phyloP scores from a whole-genome alignment of 2,888 invertebrate genomes.

The Cistogaster globosa region DNA sequence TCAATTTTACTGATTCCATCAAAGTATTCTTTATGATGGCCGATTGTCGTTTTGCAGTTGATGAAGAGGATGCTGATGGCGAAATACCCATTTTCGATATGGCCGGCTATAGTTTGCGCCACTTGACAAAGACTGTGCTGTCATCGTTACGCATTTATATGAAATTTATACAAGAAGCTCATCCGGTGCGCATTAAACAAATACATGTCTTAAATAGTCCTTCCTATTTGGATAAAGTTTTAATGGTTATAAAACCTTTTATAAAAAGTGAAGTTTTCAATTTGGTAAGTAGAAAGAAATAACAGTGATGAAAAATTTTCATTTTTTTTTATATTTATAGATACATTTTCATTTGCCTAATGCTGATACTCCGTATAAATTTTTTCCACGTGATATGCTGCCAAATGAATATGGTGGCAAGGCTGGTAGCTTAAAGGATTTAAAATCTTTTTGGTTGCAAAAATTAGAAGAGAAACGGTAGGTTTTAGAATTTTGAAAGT shows the following conservation, averaged over 20 bases:
- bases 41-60: conserved; percentile 85
- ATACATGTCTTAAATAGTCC: conserved; percentile 88
- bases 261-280: conserved; percentile 87
- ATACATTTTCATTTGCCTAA: conserved; percentile 88
- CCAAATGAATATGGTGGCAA: conserved; percentile 89
- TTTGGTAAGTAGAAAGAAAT: conserved; percentile 83
- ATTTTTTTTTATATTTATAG: conserved; percentile 78
- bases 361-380: conserved; percentile 86
- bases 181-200: conserved; percentile 87
- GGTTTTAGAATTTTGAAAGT: conserved; percentile 55
- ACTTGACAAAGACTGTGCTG: conserved; percentile 86
- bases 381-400: conserved; percentile 86
- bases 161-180: conserved; percentile 89
- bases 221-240: conserved; percentile 86
- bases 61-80: conserved; percentile 85
- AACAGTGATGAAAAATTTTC: no score
- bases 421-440: conserved; percentile 85
- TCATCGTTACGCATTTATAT: conserved; percentile 87
- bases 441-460: conserved; percentile 86
- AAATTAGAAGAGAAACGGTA: conserved; percentile 86
- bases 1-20: conserved; percentile 86
- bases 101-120: conserved; percentile 86
- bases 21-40: conserved; percentile 90
- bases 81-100: conserved; percentile 90
- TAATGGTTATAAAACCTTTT: conserved; percentile 86